Evolutionary conservation across 2,888 invertebrate species (phyloP), one percentile per base, ranked within the genome.

Genomic region (Rhodophaea formosa): DNA sequence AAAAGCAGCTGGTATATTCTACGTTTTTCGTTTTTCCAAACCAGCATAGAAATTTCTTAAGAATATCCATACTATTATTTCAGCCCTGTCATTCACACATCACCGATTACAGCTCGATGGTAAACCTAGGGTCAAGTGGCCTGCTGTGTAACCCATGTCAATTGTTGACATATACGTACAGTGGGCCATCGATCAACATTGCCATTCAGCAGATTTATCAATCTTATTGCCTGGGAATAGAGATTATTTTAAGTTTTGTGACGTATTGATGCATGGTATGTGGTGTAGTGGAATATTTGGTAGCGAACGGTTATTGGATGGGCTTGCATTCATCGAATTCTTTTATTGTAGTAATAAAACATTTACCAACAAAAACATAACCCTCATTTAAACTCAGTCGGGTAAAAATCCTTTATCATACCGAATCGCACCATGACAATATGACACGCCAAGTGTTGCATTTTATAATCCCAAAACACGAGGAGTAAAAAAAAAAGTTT

Each of bases 21-120:
- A n/a, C n/a, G n/a, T n/a, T n/a, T n/a, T n/a, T n/a, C n/a, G n/a
- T n/a, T n/a, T n/a, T n/a, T n/a, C n/a, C n/a, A n/a, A n/a, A n/a
- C n/a, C n/a, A n/a, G n/a, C n/a, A n/a, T n/a, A n/a, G n/a, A n/a
- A n/a, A n/a, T n/a, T 23, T 23, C 23, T 23, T 23, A 23, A 23
- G 23, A 23, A n/a, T 51, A 57, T 59, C 66, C 57, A 63, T 43
- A 61, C 8, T 59, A 67, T 56, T 32, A 62, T 60, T 62, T 62
- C 62, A 71, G 68, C 71, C 63, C 66, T 71, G 71, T 75, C 76
- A 73, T 78, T 82, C 76, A 83, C 82, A 82, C 82, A 74, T 79
- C 78, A 70, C 72, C 75, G 75, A 68, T 69, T 62, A 65, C 65
- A 66, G 65, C 62, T 73, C 72, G 65, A 72, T 74, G 74, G 66